Evolutionary conservation across 2,888 invertebrate species (phyloP).

Genomic region (Hemithea aestivaria): DNA sequence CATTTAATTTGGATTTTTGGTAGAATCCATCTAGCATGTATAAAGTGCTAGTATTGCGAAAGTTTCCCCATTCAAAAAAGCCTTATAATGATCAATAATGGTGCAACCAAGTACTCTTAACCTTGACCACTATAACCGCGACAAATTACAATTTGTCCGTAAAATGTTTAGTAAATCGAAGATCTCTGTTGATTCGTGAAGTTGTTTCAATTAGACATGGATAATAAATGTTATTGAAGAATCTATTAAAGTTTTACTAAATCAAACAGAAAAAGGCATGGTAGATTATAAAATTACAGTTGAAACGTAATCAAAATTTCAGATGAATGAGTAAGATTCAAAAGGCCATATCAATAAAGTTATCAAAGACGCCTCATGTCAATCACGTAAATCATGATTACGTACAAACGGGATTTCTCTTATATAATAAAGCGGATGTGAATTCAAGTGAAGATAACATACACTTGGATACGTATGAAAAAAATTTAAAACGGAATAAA

Average conservation of each 20-base stretch:
- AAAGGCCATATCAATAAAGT: too few species aligned
- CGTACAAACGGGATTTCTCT: slow-evolving; percentile 10
- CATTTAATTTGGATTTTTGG: too few species aligned
- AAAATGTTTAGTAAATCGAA: slow-evolving; percentile 28
- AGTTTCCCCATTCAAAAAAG: too few species aligned
- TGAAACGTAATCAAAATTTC: too few species aligned
- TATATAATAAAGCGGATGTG: slow-evolving; percentile 21
- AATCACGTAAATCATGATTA: slow-evolving; percentile 18
- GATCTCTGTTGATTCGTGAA: slow-evolving; percentile 24
- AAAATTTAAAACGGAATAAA: slow-evolving; percentile 20
- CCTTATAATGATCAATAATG: slow-evolving; percentile 16
- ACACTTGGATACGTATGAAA: slow-evolving; percentile 19
- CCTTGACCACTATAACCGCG: slow-evolving; percentile 40
- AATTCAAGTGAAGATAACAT: slow-evolving; percentile 1
- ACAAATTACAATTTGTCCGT: slow-evolving; percentile 40
- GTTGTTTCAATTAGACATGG: slow-evolving; percentile 19
- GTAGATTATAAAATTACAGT: too few species aligned
- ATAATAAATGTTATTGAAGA: slow-evolving; percentile 9
- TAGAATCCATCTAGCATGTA: too few species aligned
- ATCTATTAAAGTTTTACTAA: background rate
- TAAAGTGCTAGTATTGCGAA: too few species aligned
- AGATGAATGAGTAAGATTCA: too few species aligned
- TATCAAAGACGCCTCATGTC: slow-evolving; percentile 8
- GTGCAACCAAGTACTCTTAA: slow-evolving; percentile 31
- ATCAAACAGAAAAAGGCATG: slow-evolving; percentile 1